Conservation (phyloP, 2,113 vertebrate species). For the Verasper variegatus region DNA sequence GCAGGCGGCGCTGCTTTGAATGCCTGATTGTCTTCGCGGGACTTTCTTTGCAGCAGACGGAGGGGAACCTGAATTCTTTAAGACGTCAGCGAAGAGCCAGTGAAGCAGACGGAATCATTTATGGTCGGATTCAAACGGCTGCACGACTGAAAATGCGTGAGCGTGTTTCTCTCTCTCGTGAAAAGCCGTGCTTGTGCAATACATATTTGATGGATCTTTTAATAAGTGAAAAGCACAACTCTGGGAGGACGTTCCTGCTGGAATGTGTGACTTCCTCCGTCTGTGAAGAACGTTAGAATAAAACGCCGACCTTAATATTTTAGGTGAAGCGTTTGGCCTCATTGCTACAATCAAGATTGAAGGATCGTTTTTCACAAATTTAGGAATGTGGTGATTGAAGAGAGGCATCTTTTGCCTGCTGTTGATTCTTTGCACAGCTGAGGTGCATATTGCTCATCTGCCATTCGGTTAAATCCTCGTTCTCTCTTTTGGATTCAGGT, state of each 20-base stretch:
- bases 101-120: conserved; percentile 51
- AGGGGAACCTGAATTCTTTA: conserved; percentile 48
- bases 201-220: conserved; percentile 72
- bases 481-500: conserved; percentile 8
- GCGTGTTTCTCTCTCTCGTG: conserved; percentile 46
- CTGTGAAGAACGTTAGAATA: background rate
- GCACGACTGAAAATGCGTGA: conserved; percentile 41
- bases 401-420: conserved; percentile 1
- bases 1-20: conserved; percentile 34
- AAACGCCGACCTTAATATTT: conserved; percentile 30
- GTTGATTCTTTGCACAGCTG: conserved; percentile 11
- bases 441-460: conserved; percentile 8
- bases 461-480: background rate
- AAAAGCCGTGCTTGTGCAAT: conserved; percentile 40
- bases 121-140: conserved; percentile 30
- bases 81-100: conserved; percentile 28
- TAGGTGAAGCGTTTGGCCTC: background rate
- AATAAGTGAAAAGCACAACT: conserved; percentile 66
- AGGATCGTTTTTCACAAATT: background rate
- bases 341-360: background rate
- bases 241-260: conserved; percentile 33
- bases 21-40: conserved; percentile 42
- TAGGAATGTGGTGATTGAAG: background rate
- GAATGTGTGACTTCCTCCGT: conserved; percentile 30
- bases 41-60: conserved; percentile 39